These are phyloP conservation scores for Rhabditophanes sp. DNA, from an alignment of 2,888 invertebrate genomes.

Conservation along the genomic window DNA sequence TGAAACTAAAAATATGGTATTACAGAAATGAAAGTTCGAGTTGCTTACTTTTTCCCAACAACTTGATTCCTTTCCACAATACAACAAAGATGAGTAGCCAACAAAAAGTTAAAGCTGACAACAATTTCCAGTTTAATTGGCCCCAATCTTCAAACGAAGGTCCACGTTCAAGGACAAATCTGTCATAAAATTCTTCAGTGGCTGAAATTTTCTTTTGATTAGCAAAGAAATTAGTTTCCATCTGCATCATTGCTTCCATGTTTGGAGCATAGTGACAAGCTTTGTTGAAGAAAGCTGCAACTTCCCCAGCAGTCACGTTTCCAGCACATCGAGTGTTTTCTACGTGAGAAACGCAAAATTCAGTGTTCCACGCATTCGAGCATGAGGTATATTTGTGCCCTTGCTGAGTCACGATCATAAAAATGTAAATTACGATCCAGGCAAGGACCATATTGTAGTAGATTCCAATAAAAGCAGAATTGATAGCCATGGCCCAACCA, in stretches of 20 bases:
- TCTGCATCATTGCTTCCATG: not conserved
- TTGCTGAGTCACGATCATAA: slow-evolving; percentile 14
- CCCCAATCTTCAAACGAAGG: slow-evolving; percentile 17
- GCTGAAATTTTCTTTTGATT: not conserved
- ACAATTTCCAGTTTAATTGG: slow-evolving; percentile 18
- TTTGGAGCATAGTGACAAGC: not conserved
- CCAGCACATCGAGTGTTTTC: not conserved
- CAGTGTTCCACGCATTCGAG: slow-evolving; percentile 17
- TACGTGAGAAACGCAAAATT: slow-evolving; percentile 10
- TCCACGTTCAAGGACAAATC: slow-evolving; percentile 20
- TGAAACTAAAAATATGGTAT: no score
- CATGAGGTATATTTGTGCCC: slow-evolving; percentile 15
- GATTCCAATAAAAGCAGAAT: slow-evolving; percentile 52
- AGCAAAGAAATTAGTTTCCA: no score
- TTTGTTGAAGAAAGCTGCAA: slow-evolving; percentile 1
- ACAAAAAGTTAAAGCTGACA: slow-evolving; percentile 19
- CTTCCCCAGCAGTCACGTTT: not conserved
- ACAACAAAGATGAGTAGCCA: slow-evolving; percentile 24
- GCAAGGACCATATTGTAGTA: slow-evolving; percentile 33
- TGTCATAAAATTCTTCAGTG: slow-evolving; percentile 12
- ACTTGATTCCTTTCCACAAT: slow-evolving; percentile 21
- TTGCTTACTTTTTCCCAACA: slow-evolving; percentile 12
- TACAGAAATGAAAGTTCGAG: no score
- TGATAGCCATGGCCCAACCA: slow-evolving; percentile 77
- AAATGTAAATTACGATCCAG: slow-evolving; percentile 27